Percentiles rank a stretch among this genome's conserved stretches.
These are phyloP conservation scores for Phymatocera aterrima DNA, from an alignment of 2,888 invertebrate genomes.

Conservation along the genomic window DNA sequence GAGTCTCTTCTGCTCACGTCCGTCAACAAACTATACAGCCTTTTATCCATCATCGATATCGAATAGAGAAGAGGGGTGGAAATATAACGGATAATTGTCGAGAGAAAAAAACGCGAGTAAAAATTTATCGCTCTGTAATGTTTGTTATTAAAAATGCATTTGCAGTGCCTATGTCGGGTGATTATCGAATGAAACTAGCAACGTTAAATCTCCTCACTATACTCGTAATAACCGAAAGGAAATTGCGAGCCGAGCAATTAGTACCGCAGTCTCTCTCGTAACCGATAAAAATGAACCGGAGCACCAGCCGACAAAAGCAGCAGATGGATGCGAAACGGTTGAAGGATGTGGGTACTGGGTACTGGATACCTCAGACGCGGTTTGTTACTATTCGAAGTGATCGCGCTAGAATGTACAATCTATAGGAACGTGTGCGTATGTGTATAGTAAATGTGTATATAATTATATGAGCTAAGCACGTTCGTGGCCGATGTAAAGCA, in stretches of 20 bases:
- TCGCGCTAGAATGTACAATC: too few species aligned
- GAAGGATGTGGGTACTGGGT: constrained; percentile 8
- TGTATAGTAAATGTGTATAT: background rate
- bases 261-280: background rate
- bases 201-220: background rate
- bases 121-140: background rate
- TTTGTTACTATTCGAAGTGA: constrained; percentile 17
- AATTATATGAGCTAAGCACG: background rate
- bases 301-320: background rate
- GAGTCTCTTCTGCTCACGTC: background rate
- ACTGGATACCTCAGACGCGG: background rate
- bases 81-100: too few species aligned
- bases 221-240: background rate
- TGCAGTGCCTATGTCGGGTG: too few species aligned
- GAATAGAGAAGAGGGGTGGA: background rate
- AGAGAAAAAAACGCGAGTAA: background rate
- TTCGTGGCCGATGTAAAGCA: constrained; percentile 6
- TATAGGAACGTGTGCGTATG: too few species aligned
- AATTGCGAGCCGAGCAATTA: constrained; percentile 7
- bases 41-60: background rate
- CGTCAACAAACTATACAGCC: constrained; percentile 1
- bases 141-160: too few species aligned
- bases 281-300: constrained; percentile 3
- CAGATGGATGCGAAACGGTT: constrained; percentile 23
- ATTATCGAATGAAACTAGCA: too few species aligned